Percentiles rank a stretch among this genome's conserved stretches.
phyloP scores from a whole-genome alignment of 1,140 invertebrate species.

The Drosophila ironensis region DNA sequence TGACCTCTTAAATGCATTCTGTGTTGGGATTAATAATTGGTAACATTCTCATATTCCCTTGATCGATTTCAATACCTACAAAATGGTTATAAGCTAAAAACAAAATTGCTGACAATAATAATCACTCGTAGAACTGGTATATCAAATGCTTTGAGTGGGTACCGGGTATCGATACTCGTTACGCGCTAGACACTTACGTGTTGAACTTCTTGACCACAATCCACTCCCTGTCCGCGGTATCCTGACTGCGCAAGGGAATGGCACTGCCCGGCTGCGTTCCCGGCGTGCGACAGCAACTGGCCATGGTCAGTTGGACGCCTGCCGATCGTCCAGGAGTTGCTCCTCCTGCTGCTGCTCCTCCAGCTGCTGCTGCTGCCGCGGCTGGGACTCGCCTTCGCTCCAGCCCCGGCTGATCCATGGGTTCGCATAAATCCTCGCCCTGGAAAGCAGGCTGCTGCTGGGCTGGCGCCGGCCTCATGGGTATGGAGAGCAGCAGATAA shows the following conservation, averaged over 20 bases:
- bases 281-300: constrained; percentile 52
- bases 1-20: too few species aligned
- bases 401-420: constrained; percentile 43
- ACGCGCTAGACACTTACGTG: too few species aligned
- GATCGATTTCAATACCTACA: too few species aligned
- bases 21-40: too few species aligned
- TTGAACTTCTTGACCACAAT: constrained; percentile 82
- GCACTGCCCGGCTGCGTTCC: constrained; percentile 1
- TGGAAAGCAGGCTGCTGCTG: constrained; percentile 2
- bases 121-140: too few species aligned
- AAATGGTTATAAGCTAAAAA: too few species aligned
- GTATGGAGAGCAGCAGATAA: constrained; percentile 93
- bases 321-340: constrained; percentile 14
- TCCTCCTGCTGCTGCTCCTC: neutral
- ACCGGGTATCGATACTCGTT: too few species aligned
- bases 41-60: too few species aligned
- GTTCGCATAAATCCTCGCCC: constrained; percentile 69
- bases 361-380: neutral
- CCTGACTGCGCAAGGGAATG: constrained; percentile 14
- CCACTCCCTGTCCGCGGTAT: constrained; percentile 62
- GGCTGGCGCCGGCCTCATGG: constrained; percentile 78
- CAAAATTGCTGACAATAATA: too few species aligned
- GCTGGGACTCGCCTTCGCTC: neutral
- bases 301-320: constrained; percentile 64
- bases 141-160: too few species aligned